phyloP scores from a whole-genome alignment of 2,113 vertebrate species.

The Empidonax traillii region DNA sequence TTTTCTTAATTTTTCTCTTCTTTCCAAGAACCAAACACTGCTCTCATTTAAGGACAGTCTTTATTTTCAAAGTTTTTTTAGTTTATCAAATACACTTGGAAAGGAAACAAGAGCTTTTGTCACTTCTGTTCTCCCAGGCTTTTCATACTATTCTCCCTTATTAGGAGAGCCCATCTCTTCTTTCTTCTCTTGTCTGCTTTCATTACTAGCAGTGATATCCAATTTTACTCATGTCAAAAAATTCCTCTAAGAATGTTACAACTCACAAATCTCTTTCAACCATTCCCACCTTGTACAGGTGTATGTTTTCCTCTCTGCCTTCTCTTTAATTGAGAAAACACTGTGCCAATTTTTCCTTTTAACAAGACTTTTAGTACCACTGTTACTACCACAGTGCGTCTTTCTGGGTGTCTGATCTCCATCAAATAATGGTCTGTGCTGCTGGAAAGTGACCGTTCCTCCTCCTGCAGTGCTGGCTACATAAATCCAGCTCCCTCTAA shows the following conservation, averaged over 20 bases:
- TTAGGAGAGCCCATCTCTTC: background rate
- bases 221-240: accelerated
- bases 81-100: background rate
- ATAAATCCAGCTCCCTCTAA: background rate
- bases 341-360: background rate
- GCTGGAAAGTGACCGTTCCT: background rate
- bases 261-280: background rate
- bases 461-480: background rate
- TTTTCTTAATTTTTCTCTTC: background rate
- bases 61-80: background rate
- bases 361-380: background rate
- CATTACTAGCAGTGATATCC: background rate
- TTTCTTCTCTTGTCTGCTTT: background rate
- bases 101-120: background rate
- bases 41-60: background rate
- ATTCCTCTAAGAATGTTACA: background rate
- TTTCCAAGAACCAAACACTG: background rate
- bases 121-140: background rate
- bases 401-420: background rate
- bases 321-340: background rate
- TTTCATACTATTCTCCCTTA: background rate
- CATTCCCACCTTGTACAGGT: background rate
- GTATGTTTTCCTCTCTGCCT: background rate
- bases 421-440: background rate
- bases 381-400: background rate